phyloP scores from a whole-genome alignment of 2,113 vertebrate species.

The Poeciliopsis occidentalis region DNA sequence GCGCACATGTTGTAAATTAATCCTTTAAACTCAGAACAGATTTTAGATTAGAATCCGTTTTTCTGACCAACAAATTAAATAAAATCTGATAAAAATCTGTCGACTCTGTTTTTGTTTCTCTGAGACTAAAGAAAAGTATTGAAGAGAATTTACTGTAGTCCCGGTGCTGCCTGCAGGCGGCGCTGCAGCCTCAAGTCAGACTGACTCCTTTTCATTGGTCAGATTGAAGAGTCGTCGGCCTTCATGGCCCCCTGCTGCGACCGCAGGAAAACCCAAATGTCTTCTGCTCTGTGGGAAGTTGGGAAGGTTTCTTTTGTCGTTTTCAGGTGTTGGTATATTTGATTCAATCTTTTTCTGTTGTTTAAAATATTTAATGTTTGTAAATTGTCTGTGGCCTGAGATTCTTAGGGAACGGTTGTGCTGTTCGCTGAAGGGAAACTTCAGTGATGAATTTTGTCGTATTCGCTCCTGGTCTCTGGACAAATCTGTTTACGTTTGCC shows the following conservation, averaged over 20 bases:
- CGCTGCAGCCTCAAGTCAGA: too few species aligned
- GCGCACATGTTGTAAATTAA: background rate
- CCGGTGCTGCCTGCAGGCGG: too few species aligned
- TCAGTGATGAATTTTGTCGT: background rate
- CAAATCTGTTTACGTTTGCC: too few species aligned
- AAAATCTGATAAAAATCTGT: background rate
- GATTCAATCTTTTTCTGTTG: slow-evolving; percentile 29
- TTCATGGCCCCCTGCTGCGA: background rate
- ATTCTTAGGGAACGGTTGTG: slow-evolving; percentile 48
- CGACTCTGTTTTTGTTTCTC: too few species aligned
- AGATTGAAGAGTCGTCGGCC: background rate
- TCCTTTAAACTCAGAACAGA: background rate
- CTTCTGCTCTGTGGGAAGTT: background rate
- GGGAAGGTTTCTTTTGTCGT: slow-evolving; percentile 21
- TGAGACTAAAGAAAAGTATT: too few species aligned
- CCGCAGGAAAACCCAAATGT: slow-evolving; percentile 2
- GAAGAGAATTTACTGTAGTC: too few species aligned
- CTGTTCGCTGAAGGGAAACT: slow-evolving; percentile 32
- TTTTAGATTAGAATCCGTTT: background rate
- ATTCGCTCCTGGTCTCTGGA: too few species aligned
- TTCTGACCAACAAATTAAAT: background rate
- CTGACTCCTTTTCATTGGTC: background rate
- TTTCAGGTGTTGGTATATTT: slow-evolving; percentile 53
- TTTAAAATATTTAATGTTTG: slow-evolving; percentile 72
- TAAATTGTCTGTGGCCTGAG: slow-evolving; percentile 58